These are phyloP conservation scores for Notospermus geniculatus DNA, from an alignment of 1,140 invertebrate species.

Conservation along the genomic window DNA sequence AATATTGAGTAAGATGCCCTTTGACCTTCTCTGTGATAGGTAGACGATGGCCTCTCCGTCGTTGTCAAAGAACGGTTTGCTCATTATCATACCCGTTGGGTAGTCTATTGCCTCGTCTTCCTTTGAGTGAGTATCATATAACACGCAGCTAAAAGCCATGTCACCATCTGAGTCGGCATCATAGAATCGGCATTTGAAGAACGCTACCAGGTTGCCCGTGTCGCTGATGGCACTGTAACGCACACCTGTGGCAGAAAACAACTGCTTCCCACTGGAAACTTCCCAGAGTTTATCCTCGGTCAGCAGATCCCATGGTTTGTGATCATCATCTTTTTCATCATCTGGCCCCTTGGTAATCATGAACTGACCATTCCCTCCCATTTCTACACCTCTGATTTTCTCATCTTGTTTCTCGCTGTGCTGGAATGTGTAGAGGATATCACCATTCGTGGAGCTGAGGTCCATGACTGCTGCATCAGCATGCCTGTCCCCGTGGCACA, in stretches of 20 bases:
- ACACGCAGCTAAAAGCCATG: not conserved
- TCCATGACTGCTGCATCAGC: slow-evolving; percentile 36
- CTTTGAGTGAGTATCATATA: not conserved
- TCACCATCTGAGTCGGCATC: not conserved
- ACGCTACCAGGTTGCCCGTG: not conserved
- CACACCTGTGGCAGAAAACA: not conserved
- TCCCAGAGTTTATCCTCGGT: slow-evolving; percentile 17
- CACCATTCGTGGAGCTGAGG: slow-evolving; percentile 24
- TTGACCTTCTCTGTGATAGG: slow-evolving; percentile 15
- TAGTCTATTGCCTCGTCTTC: not conserved
- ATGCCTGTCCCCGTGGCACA: slow-evolving; percentile 24
- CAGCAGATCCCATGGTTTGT: slow-evolving; percentile 8
- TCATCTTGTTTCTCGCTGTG: slow-evolving; percentile 31
- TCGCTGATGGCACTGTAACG: not conserved
- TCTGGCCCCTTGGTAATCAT: not conserved
- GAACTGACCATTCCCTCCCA: slow-evolving; percentile 30
- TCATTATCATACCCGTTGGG: not conserved
- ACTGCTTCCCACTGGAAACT: not conserved
- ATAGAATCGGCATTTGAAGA: not conserved
- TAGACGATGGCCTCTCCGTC: not conserved
- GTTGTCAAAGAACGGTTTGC: slow-evolving; percentile 4
- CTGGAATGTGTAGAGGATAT: slow-evolving; percentile 27
- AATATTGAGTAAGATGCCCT: not conserved
- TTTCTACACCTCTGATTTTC: slow-evolving; percentile 20
- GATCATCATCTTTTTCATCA: not conserved